A percentile compares a stretch with the other conserved stretches of the same genome.
Evolutionary conservation across 2,888 invertebrate genomes (phyloP).

Genomic region (Cremastobaeus sp.): DNA sequence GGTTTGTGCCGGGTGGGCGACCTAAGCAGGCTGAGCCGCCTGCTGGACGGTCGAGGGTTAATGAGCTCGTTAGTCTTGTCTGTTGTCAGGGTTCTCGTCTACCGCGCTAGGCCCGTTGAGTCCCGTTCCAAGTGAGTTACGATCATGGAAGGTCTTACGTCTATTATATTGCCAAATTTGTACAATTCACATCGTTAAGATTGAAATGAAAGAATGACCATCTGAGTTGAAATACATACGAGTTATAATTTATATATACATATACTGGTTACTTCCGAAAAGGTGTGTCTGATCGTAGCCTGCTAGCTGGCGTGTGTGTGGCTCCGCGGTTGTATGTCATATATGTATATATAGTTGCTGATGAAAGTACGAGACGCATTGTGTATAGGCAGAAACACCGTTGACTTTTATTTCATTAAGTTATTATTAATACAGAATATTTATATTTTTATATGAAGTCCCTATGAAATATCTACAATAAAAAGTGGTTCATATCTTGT

Average conservation of each 20-base stretch:
- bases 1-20: constrained; percentile 74
- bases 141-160: constrained; percentile 74
- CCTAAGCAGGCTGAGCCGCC: no score
- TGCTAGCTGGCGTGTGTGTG: background rate
- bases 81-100: constrained; percentile 28
- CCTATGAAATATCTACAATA: constrained; percentile 77
- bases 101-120: constrained; percentile 45
- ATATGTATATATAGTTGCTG: constrained; percentile 63
- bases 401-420: constrained; percentile 72
- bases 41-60: no score
- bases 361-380: constrained; percentile 71
- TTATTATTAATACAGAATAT: constrained; percentile 74
- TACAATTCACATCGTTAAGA: constrained; percentile 74
- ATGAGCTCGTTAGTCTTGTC: constrained; percentile 31
- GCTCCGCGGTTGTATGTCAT: constrained; percentile 27
- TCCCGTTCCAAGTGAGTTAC: constrained; percentile 66
- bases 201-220: constrained; percentile 59
- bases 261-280: constrained; percentile 66
- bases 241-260: constrained; percentile 52
- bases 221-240: constrained; percentile 67
- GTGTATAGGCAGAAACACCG: constrained; percentile 77
- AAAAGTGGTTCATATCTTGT: constrained; percentile 75
- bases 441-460: constrained; percentile 68
- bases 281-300: constrained; percentile 20
- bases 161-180: constrained; percentile 79